Percentiles rank a stretch among this genome's conserved stretches.
phyloP scores from a whole-genome alignment of 2,113 vertebrate species.

The Poecilia latipinna region DNA sequence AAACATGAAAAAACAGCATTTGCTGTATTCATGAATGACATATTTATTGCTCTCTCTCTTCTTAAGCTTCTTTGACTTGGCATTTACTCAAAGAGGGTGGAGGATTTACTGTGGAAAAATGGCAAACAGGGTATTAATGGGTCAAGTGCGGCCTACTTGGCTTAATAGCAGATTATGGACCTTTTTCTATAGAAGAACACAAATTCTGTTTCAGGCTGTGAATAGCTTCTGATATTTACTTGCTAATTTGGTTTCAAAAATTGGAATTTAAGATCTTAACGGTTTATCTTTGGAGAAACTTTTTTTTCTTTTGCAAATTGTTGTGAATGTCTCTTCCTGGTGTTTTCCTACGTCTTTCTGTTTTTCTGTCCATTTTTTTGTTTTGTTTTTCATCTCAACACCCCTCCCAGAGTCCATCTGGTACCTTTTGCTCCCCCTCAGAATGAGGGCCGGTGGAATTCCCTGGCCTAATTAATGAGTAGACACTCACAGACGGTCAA shows the following conservation, averaged over 20 bases:
- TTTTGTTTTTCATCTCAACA: constrained; percentile 60
- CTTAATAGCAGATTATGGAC: constrained; percentile 78
- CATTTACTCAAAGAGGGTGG: constrained; percentile 64
- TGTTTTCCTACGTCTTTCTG: constrained; percentile 11
- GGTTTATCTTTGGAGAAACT: constrained; percentile 32
- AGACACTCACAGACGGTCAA: constrained; percentile 81
- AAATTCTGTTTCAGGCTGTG: constrained; percentile 67
- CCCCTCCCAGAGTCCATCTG: constrained; percentile 83
- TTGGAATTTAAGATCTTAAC: constrained; percentile 6
- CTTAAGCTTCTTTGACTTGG: constrained; percentile 79
- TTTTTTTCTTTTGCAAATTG: constrained; percentile 47
- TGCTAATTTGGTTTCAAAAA: constrained; percentile 53
- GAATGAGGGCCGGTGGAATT: constrained; percentile 80
- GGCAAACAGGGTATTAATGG: constrained; percentile 80
- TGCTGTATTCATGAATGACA: constrained; percentile 76
- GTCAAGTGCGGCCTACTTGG: constrained; percentile 78
- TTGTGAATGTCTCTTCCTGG: constrained; percentile 28
- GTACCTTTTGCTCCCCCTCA: constrained; percentile 80
- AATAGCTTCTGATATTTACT: constrained; percentile 42
- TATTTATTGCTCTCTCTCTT: constrained; percentile 75
- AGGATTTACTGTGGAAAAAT: constrained; percentile 73
- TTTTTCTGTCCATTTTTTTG: constrained; percentile 66
- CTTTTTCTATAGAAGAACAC: constrained; percentile 59
- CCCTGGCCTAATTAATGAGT: constrained; percentile 85
- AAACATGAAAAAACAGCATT: constrained; percentile 80